A percentile compares a stretch with the other conserved stretches of the same genome.
phyloP scores from a whole-genome alignment of 2,113 vertebrate species.

The Cynocephalus volans region DNA sequence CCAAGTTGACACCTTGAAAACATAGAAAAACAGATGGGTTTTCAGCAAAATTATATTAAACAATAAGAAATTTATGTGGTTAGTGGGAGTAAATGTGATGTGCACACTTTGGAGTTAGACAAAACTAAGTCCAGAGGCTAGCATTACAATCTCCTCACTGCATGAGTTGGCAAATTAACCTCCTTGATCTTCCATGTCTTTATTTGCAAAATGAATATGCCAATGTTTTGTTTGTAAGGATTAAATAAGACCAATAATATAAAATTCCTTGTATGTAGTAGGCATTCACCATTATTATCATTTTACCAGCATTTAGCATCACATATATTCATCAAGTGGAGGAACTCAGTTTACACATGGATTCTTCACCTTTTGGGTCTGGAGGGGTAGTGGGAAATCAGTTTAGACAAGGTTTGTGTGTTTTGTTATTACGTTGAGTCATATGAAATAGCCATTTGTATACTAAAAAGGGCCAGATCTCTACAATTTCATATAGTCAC shows the following conservation, averaged over 20 bases:
- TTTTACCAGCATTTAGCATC: neutral
- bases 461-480: neutral
- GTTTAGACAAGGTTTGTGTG: neutral
- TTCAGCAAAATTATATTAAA: conserved; percentile 44
- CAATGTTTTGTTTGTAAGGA: conserved; percentile 12
- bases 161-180: neutral
- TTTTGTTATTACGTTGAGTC: neutral
- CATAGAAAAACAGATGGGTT: neutral
- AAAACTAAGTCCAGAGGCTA: neutral
- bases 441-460: neutral
- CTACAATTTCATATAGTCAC: neutral
- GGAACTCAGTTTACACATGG: neutral
- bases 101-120: neutral
- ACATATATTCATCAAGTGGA: neutral
- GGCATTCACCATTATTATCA: neutral
- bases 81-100: neutral
- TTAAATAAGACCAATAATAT: conserved; percentile 4
- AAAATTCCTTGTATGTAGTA: neutral
- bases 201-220: neutral
- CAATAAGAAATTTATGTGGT: neutral
- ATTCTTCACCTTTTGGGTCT: neutral
- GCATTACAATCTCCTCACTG: neutral
- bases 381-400: neutral
- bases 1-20: conserved; percentile 20
- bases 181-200: neutral